These are phyloP conservation scores for Bicyclus anynana DNA, from an alignment of 1,140 invertebrate genomes.

Conservation along the genomic window DNA sequence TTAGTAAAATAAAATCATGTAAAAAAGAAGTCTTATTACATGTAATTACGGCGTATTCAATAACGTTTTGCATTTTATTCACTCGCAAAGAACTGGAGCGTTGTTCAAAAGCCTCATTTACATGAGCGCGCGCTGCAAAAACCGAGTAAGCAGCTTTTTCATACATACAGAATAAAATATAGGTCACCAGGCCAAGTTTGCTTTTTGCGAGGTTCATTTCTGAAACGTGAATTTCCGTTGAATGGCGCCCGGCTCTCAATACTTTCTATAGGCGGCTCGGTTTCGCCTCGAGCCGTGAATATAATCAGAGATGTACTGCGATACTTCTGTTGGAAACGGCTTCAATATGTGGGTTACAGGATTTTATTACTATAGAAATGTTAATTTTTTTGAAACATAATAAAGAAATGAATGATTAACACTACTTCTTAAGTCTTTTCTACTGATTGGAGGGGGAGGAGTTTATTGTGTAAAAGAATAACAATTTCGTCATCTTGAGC, in stretches of 20 bases:
- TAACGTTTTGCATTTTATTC: neutral
- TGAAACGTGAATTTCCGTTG: conserved; percentile 13
- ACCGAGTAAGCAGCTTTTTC: neutral
- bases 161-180: conserved; percentile 10
- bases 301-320: neutral
- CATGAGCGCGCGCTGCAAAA: neutral
- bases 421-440: too few species aligned
- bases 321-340: neutral
- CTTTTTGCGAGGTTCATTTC: conserved; percentile 12
- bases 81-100: neutral
- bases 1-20: too few species aligned
- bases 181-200: conserved; percentile 15
- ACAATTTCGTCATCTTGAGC: too few species aligned
- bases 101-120: neutral
- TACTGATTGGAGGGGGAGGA: too few species aligned
- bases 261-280: conserved; percentile 1
- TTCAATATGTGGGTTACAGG: neutral
- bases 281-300: conserved; percentile 5
- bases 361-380: neutral
- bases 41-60: neutral
- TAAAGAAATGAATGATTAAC: too few species aligned
- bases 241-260: conserved; percentile 8
- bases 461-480: too few species aligned
- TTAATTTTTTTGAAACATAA: too few species aligned
- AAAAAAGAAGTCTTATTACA: too few species aligned